Conservation (phyloP, 1,140 invertebrate species). For the Bactericera cockerelli region DNA sequence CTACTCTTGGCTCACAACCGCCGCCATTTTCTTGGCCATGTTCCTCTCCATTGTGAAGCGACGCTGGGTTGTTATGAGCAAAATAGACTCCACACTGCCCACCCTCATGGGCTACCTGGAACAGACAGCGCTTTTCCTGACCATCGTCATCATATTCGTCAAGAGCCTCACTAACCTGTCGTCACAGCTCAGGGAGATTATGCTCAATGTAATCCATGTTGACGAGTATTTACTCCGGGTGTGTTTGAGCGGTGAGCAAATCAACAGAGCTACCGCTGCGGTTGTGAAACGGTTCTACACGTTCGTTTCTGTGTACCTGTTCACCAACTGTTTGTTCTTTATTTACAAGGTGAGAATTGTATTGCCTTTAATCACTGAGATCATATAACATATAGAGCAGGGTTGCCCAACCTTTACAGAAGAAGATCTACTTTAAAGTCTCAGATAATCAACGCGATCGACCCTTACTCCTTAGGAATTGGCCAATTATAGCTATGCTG, state of each 20-base stretch:
- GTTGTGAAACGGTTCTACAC: neutral
- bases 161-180: neutral
- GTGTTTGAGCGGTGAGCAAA: neutral
- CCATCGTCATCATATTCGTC: neutral
- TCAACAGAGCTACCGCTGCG: neutral
- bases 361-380: too few species aligned
- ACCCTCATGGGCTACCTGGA: neutral
- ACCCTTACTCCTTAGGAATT: too few species aligned
- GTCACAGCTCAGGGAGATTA: neutral
- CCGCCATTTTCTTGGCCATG: neutral
- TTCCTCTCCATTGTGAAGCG: neutral
- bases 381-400: too few species aligned
- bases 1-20: neutral
- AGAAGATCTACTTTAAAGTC: too few species aligned
- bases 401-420: too few species aligned
- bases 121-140: neutral
- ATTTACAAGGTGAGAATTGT: neutral
- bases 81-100: neutral
- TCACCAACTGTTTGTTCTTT: conserved; percentile 1
- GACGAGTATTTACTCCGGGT: neutral
- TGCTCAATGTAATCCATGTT: neutral
- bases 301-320: neutral
- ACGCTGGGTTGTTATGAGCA: neutral
- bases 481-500: too few species aligned
- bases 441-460: too few species aligned